These are phyloP conservation scores for Eupeodes latifasciatus DNA, from an alignment of 2,888 invertebrate species.

Conservation along the genomic window DNA sequence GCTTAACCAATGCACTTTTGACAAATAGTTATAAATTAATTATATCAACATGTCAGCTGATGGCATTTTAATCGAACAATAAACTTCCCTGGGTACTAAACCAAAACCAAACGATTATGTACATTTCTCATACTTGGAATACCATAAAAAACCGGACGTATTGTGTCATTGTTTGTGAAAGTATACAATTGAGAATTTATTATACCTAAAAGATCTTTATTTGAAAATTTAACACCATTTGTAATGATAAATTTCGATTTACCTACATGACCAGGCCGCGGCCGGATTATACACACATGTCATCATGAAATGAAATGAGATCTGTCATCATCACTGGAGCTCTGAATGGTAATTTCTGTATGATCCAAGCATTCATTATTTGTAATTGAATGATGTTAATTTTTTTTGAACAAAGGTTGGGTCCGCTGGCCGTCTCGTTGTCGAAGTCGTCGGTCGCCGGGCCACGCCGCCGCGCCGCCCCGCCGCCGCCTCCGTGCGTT, in stretches of 20 bases:
- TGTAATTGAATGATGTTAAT: constrained; percentile 59
- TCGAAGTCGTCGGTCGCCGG: background rate
- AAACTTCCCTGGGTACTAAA: constrained; percentile 66
- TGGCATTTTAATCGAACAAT: constrained; percentile 70
- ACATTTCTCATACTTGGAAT: constrained; percentile 44
- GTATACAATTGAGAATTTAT: constrained; percentile 65
- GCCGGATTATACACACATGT: constrained; percentile 69
- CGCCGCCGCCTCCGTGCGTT: no score
- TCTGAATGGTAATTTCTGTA: constrained; percentile 68
- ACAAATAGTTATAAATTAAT: constrained; percentile 50
- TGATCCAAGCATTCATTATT: constrained; percentile 70
- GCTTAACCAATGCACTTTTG: constrained; percentile 27
- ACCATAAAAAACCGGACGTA: constrained; percentile 46
- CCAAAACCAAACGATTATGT: constrained; percentile 60
- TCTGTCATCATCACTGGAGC: constrained; percentile 66
- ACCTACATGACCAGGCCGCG: constrained; percentile 58
- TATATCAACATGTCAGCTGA: constrained; percentile 40
- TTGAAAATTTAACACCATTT: constrained; percentile 74
- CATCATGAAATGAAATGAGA: constrained; percentile 62
- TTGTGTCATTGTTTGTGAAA: constrained; percentile 53
- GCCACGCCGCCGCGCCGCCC: no score
- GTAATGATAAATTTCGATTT: constrained; percentile 74
- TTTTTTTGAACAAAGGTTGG: constrained; percentile 27
- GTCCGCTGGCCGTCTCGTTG: background rate
- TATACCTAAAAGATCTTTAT: constrained; percentile 72